Evolutionary conservation across 1,140 invertebrate genomes (phyloP).

Genomic region (Micrasema longulum): DNA sequence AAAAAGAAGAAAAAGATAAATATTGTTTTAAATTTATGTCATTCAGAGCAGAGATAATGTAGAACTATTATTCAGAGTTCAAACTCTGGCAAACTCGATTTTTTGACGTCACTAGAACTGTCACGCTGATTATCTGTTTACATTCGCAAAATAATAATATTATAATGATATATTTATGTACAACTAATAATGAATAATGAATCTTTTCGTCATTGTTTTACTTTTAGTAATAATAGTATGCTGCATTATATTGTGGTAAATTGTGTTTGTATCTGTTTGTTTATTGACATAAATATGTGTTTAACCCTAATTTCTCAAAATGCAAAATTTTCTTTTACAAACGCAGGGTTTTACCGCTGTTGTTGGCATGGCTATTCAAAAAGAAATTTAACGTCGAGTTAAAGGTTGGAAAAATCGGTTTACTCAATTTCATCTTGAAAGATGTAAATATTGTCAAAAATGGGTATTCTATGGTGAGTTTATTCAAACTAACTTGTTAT

Average conservation of each 20-base stretch:
- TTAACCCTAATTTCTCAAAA: constrained; percentile 41
- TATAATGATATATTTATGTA: constrained; percentile 40
- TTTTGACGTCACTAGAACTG: constrained; percentile 32
- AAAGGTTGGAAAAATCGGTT: constrained; percentile 75
- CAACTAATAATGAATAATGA: constrained; percentile 55
- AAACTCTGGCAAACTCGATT: too few species aligned
- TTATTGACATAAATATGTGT: constrained; percentile 40
- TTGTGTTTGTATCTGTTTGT: constrained; percentile 13
- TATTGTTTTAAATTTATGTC: too few species aligned
- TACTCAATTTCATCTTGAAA: constrained; percentile 75
- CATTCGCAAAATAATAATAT: too few species aligned
- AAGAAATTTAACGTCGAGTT: constrained; percentile 75
- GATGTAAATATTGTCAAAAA: constrained; percentile 76
- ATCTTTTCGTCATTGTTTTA: constrained; percentile 59
- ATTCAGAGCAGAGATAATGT: too few species aligned
- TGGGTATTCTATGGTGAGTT: constrained; percentile 76
- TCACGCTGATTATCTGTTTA: constrained; percentile 7
- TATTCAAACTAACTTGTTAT: neutral
- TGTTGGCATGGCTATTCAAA: constrained; percentile 77
- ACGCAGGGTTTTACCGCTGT: constrained; percentile 73
- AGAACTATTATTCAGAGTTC: too few species aligned
- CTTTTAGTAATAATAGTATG: constrained; percentile 61
- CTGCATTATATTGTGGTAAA: constrained; percentile 65
- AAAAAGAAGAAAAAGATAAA: too few species aligned
- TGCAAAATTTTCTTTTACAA: constrained; percentile 27